Evolutionary conservation across 2,888 invertebrate genomes (phyloP).

Genomic region (Calameuta filiformis): DNA sequence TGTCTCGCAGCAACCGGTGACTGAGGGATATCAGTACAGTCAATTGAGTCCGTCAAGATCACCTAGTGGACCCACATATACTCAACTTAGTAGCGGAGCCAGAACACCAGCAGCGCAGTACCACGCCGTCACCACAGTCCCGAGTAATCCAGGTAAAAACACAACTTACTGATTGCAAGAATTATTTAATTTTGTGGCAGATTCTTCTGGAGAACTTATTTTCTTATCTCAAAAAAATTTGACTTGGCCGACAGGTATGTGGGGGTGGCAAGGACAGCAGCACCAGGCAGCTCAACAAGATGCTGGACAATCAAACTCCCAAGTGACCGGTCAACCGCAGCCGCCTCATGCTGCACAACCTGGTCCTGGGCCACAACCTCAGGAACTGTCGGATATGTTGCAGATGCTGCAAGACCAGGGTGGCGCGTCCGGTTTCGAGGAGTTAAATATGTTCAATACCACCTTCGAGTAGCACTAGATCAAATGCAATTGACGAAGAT

Average conservation of each 20-base stretch:
- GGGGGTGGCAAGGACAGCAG: conserved; percentile 77
- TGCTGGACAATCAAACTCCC: conserved; percentile 55
- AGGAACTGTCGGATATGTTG: conserved; percentile 91
- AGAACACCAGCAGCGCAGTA: conserved; percentile 68
- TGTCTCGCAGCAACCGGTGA: conserved; percentile 70
- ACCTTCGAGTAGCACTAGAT: conserved; percentile 72
- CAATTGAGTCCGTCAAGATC: conserved; percentile 84
- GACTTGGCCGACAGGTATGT: conserved; percentile 71
- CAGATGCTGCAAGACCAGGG: conserved; percentile 89
- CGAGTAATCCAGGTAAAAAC: conserved; percentile 62
- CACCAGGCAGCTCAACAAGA: conserved; percentile 52
- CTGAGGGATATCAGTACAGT: conserved; percentile 78
- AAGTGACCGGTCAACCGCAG: conserved; percentile 55
- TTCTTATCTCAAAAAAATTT: conserved; percentile 1
- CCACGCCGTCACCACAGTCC: conserved; percentile 66
- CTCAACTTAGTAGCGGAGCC: conserved; percentile 79
- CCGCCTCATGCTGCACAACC: conserved; percentile 62
- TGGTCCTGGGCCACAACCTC: conserved; percentile 75
- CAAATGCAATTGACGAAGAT: conserved; percentile 9
- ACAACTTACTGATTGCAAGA: background rate
- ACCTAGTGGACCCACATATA: conserved; percentile 86
- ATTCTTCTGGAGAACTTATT: background rate
- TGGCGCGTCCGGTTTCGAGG: conserved; percentile 86
- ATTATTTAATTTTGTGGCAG: background rate
- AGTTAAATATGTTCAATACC: conserved; percentile 91